Percentiles rank a stretch among this genome's conserved stretches.
These are phyloP conservation scores for Istiophorus platypterus DNA, from an alignment of 2,113 vertebrate species.

Conservation along the genomic window DNA sequence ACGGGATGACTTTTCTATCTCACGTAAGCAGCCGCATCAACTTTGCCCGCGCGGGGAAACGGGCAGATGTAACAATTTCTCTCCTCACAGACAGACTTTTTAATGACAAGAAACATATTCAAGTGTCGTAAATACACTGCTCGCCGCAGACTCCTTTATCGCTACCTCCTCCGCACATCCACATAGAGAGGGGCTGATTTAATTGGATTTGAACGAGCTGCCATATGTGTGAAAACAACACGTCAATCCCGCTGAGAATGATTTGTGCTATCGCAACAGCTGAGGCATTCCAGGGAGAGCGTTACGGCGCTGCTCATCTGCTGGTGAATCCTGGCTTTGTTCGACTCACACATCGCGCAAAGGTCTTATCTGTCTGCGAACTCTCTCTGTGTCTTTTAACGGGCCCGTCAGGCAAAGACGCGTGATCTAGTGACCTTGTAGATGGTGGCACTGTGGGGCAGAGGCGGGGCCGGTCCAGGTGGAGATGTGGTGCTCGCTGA, in stretches of 20 bases:
- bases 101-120: constrained; percentile 59
- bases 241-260: constrained; percentile 46
- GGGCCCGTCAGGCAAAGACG: background rate
- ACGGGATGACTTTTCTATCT: constrained; percentile 33
- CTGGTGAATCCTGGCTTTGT: constrained; percentile 6
- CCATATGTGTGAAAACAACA: constrained; percentile 64
- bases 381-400: background rate
- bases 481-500: constrained; percentile 62
- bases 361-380: background rate
- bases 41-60: constrained; percentile 19
- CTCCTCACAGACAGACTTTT: constrained; percentile 47
- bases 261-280: constrained; percentile 23
- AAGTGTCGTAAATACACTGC: constrained; percentile 36
- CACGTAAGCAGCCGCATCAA: constrained; percentile 27
- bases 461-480: constrained; percentile 57
- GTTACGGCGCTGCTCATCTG: background rate
- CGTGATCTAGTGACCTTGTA: constrained; percentile 77
- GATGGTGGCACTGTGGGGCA: constrained; percentile 74
- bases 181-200: constrained; percentile 49
- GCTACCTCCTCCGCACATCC: constrained; percentile 44
- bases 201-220: constrained; percentile 76
- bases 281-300: constrained; percentile 7
- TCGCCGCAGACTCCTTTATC: constrained; percentile 49
- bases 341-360: background rate
- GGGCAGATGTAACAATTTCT: constrained; percentile 47